Base-by-base conservation (phyloP, 1,140 invertebrate species). In the Hylyphantes graminicola region DNA sequence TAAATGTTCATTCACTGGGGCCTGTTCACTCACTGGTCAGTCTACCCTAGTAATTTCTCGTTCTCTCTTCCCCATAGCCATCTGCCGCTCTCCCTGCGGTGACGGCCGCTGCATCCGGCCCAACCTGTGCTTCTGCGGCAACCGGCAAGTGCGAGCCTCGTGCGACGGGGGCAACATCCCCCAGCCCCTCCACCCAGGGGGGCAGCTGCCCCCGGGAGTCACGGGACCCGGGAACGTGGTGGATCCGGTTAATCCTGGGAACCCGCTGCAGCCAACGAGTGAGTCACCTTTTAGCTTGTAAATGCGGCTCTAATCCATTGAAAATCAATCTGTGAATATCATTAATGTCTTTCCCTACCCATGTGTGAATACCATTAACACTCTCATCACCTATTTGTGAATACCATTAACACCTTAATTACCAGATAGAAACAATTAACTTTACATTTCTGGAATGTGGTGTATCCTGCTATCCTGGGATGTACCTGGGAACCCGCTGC, bases 71-170 rank as follows among this genome's bases (percentile, higher is more conserved):
- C 13, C 91, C 91, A 51, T 89, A 96, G 95, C 95, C n/a, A 90
- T 96, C 64, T 96, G 95, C 88, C 90, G 91, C 11, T 91, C 93
- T 87, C 91, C 93, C 67, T 96, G 95, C 89, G 93, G 92, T 68
- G 88, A 87, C 88, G 95, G 95, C 50, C 91, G 92, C 72, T 97
- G 95, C 88, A 92, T 96, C 57, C 93, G 93, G 86, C 95, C 95
- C 2, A 96, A 96, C 89, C 90, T 95, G 81, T 97, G 95, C 89
- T 90, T 94, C 17, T 96, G 95, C 88, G 92, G 93, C 8, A 92
- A 92, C 57, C 87, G 89, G 50, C 79, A 88, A 64, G 87, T 90
- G 7, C 87, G 88, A 0, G 86, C 88, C 0, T 74, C 87, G 2
- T 88, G 89, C 73, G 86, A 82, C 12, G 65, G 77, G 0, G n/a